A percentile compares a stretch with the other conserved stretches of the same genome.
Evolutionary conservation across 2,113 vertebrate genomes (phyloP).

Genomic region (Zosterops pallidus): DNA sequence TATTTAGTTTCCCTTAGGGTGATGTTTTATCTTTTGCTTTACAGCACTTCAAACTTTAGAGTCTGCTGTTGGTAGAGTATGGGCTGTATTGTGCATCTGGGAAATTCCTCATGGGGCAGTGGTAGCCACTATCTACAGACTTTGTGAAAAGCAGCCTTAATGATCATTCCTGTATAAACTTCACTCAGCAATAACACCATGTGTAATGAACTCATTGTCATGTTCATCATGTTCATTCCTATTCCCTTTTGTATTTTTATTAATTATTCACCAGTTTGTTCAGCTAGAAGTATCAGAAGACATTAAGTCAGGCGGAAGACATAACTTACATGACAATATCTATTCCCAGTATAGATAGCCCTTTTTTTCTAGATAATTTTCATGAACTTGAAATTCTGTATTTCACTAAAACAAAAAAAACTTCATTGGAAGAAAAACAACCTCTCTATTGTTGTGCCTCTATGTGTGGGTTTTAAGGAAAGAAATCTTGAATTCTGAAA

Average conservation of each 20-base stretch:
- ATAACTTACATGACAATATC: neutral
- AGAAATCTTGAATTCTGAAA: neutral
- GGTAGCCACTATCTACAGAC: neutral
- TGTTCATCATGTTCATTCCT: neutral
- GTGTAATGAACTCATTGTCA: neutral
- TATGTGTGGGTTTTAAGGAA: neutral
- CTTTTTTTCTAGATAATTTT: neutral
- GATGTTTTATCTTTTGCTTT: neutral
- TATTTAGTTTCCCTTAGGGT: neutral
- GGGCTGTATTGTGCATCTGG: neutral
- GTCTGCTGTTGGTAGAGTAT: neutral
- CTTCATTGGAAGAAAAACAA: neutral
- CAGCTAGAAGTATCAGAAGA: neutral
- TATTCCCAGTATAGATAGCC: neutral
- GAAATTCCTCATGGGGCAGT: neutral
- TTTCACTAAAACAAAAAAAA: neutral
- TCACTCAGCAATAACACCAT: fast-evolving
- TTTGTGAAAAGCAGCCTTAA: neutral
- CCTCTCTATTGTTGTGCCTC: neutral
- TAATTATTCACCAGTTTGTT: neutral
- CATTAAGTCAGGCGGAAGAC: neutral
- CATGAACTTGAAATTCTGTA: neutral
- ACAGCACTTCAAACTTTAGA: neutral
- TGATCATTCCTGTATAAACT: neutral
- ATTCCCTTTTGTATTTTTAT: neutral